phyloP scores from a whole-genome alignment of 1,140 invertebrate species.

The Gonioctena quinquepunctata region DNA sequence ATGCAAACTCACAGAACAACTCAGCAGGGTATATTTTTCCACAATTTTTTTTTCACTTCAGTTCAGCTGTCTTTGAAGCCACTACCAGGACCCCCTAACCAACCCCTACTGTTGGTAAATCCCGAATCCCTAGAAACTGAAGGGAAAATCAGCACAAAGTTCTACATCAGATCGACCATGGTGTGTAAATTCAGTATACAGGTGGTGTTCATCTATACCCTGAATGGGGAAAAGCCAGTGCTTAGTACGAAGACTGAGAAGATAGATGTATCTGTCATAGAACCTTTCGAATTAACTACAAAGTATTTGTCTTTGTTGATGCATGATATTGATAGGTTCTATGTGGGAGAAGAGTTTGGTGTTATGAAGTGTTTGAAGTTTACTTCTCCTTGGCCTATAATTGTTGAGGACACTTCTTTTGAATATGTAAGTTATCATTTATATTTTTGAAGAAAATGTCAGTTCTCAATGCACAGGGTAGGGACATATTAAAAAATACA shows the following conservation, averaged over 20 bases:
- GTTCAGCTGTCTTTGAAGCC: slow-evolving; percentile 60
- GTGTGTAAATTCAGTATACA: slow-evolving; percentile 53
- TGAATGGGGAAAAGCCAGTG: slow-evolving; percentile 56
- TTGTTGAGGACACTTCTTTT: slow-evolving; percentile 67
- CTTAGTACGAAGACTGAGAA: slow-evolving; percentile 63
- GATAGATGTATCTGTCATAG: slow-evolving; percentile 66
- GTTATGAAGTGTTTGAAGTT: slow-evolving; percentile 71
- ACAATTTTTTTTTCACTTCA: slow-evolving; percentile 41
- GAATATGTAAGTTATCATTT: slow-evolving; percentile 61
- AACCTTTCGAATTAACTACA: slow-evolving; percentile 72
- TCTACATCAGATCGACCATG: slow-evolving; percentile 67
- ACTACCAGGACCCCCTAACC: slow-evolving; percentile 56
- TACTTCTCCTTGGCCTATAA: slow-evolving; percentile 70
- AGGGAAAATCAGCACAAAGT: slow-evolving; percentile 49
- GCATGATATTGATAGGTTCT: slow-evolving; percentile 67
- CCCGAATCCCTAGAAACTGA: slow-evolving; percentile 52
- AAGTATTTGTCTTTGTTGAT: slow-evolving; percentile 69
- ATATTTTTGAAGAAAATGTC: too few species aligned
- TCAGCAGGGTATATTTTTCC: too few species aligned
- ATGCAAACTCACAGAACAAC: too few species aligned
- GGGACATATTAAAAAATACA: neutral
- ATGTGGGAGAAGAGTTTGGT: slow-evolving; percentile 69
- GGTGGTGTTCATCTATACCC: slow-evolving; percentile 45
- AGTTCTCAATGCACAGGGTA: too few species aligned
- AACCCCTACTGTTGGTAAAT: slow-evolving; percentile 55